phyloP scores from a whole-genome alignment of 2,113 vertebrate genomes.

The Peromyscus californicus region DNA sequence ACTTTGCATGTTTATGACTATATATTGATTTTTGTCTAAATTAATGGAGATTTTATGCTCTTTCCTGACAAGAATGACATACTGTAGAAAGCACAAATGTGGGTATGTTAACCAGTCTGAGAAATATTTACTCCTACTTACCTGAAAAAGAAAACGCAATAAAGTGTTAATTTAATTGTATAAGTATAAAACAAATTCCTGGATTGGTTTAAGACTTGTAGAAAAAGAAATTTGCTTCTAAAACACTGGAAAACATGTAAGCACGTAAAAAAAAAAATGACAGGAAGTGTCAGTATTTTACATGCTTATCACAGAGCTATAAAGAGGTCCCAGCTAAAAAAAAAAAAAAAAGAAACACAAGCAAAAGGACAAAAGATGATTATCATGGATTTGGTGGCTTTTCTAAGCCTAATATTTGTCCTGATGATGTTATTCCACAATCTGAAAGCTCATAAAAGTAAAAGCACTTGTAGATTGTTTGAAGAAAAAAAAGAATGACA shows the following conservation, averaged over 20 bases:
- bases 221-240: not conserved
- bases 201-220: not conserved
- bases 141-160: not conserved
- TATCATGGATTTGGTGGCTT: not conserved
- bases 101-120: not conserved
- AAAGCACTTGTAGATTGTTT: not conserved
- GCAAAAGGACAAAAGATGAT: not conserved
- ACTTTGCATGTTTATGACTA: not conserved
- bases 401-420: not conserved
- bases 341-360: not conserved
- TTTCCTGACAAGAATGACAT: not conserved
- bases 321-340: not conserved
- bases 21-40: not conserved
- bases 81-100: conserved; percentile 6
- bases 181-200: not conserved
- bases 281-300: not conserved
- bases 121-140: not conserved
- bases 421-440: not conserved
- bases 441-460: not conserved
- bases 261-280: no score
- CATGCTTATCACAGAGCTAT: not conserved
- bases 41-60: not conserved
- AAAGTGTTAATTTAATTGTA: not conserved
- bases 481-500: not conserved
- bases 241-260: not conserved